Evolutionary conservation across 92 coral and sea anemone species (phyloP), one percentile per base, ranked within the genome.

Genomic region (Paragorgia papillata): DNA sequence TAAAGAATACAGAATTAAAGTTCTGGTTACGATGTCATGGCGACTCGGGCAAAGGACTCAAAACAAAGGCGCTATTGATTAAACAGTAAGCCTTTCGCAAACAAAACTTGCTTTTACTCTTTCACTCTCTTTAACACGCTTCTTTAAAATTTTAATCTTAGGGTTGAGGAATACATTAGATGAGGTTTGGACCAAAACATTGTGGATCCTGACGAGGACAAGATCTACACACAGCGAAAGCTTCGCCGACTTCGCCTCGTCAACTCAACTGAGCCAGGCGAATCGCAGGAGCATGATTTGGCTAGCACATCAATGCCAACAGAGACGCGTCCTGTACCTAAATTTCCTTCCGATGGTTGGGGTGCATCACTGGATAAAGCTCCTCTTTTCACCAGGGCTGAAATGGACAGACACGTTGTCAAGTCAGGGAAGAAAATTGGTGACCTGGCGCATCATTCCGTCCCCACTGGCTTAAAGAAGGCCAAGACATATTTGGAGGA

Each of bases 401-500:
- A 86, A 57, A 58, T 85, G 80, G 69, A 86, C 44, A 57, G 58
- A 57, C 86, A 82, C 39, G 41, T 82, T 15, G 56, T 64, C 29
- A 81, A 51, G 41, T 85, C 89, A 0, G 86, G 86, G 17, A 81
- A 80, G 40, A 80, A 60, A 35, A 50, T 22, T 26, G 53, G 22
- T 17, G 76, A 59, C 18, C 48, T 21, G 60, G 51, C 28, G 12
- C 69, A 79, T 55, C 77, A 73, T 37, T 49, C 88, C 21, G 51
- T 87, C 13, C 91, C 88, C 3, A 83, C 85, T n/a, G 86, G 88
- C 22, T 61, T 87, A 17, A 64, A 32, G 46, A 87, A 87, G 41
- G 88, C 88, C 6, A 87, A 66, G 33, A 71, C 80, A 1, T 87
- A 79, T 65, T 39, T 83, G 14, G 79, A 75, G 15, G 85, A 79